Conservation (phyloP, 1,140 invertebrate species). For the Monochamus saltuarius region DNA sequence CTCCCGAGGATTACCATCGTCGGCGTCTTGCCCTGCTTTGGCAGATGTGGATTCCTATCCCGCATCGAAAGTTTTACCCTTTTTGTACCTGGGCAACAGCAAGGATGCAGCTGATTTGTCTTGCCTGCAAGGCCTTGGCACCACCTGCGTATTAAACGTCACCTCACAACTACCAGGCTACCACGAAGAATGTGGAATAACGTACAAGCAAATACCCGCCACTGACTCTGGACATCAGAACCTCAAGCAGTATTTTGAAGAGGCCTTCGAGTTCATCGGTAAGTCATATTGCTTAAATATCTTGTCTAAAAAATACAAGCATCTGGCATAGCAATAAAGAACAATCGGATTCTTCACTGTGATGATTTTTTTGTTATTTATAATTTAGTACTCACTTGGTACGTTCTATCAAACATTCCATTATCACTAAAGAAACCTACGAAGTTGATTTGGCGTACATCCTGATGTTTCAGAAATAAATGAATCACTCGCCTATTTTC, state of each 20-base stretch:
- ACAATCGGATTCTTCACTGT: too few species aligned
- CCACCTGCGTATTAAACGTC: conserved; percentile 79
- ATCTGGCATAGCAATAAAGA: too few species aligned
- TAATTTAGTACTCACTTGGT: background rate
- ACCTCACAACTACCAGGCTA: conserved; percentile 76
- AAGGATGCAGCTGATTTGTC: conserved; percentile 76
- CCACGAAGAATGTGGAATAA: conserved; percentile 70
- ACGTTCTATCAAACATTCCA: too few species aligned
- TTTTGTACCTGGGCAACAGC: conserved; percentile 85
- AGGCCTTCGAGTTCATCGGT: conserved; percentile 90
- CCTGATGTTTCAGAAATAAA: too few species aligned
- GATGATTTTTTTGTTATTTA: background rate
- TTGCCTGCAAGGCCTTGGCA: conserved; percentile 65
- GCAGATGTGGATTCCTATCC: conserved; percentile 74
- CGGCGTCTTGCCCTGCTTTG: conserved; percentile 48
- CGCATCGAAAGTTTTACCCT: conserved; percentile 81
- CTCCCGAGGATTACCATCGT: conserved; percentile 43
- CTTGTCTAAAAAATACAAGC: background rate
- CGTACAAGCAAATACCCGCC: conserved; percentile 81
- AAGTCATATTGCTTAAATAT: conserved; percentile 54
- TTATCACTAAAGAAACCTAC: too few species aligned
- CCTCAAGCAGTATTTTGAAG: conserved; percentile 89
- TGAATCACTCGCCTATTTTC: too few species aligned
- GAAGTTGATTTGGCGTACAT: too few species aligned
- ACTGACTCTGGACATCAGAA: conserved; percentile 86